Evolutionary conservation across 2,113 vertebrate genomes (phyloP).

Genomic region (Grallaria varia): DNA sequence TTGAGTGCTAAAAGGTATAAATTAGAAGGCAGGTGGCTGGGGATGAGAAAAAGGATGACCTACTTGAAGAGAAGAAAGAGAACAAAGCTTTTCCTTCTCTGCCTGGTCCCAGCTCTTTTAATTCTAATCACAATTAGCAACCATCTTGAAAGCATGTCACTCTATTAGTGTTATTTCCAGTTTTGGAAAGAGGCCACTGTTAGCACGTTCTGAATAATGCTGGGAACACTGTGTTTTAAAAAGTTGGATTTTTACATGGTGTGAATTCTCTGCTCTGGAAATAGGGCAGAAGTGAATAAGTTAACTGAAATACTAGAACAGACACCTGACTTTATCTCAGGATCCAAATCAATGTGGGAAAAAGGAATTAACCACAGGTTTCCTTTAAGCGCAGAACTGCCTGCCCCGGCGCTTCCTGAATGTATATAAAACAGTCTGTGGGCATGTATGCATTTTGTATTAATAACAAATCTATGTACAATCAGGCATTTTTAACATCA

Average conservation of each 20-base stretch:
- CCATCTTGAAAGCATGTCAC: background rate
- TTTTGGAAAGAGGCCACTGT: background rate
- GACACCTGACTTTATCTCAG: background rate
- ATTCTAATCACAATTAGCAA: constrained; percentile 12
- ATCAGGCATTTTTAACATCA: constrained; percentile 56
- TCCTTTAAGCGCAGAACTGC: constrained; percentile 11
- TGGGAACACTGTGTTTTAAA: background rate
- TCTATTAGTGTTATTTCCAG: background rate
- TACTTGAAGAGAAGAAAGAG: constrained; percentile 17
- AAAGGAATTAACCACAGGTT: constrained; percentile 27
- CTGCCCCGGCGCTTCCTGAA: background rate
- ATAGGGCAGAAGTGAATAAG: background rate
- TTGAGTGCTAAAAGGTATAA: constrained; percentile 17
- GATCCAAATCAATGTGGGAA: constrained; percentile 6
- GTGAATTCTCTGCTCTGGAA: background rate
- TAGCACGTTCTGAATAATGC: background rate
- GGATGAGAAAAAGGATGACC: constrained; percentile 25
- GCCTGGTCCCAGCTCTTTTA: background rate
- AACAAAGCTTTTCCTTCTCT: constrained; percentile 9
- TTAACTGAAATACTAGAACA: background rate
- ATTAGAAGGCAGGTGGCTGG: constrained; percentile 33
- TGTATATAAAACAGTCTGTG: constrained; percentile 16
- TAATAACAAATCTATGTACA: constrained; percentile 60
- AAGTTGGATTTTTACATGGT: background rate
- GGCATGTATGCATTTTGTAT: constrained; percentile 38